A percentile compares a stretch with the other conserved stretches of the same genome.
These are phyloP conservation scores for Drosophila meridiana DNA, from an alignment of 2,888 invertebrate species.

Conservation along the genomic window DNA sequence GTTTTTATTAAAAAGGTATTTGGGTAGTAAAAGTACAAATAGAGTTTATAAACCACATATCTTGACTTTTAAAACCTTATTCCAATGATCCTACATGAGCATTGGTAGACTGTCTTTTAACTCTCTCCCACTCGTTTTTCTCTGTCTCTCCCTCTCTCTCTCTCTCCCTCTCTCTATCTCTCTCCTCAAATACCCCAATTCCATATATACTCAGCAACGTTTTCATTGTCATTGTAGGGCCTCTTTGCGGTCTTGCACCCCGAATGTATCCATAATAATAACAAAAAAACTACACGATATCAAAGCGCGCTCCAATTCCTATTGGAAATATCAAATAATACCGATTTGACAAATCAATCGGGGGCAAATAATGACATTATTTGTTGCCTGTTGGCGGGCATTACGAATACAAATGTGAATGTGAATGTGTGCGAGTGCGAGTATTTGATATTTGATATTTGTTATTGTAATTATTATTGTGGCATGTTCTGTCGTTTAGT, in stretches of 20 bases:
- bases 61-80: no score
- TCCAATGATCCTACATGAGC: no score
- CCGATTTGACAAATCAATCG: constrained; percentile 80
- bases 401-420: constrained; percentile 4
- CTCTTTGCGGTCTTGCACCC: constrained; percentile 5
- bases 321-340: constrained; percentile 56
- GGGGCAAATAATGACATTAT: constrained; percentile 71
- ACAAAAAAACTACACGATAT: constrained; percentile 14
- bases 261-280: background rate
- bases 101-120: background rate
- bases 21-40: no score
- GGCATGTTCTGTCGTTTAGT: constrained; percentile 58
- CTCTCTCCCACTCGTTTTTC: background rate
- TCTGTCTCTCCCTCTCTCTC: no score
- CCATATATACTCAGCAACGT: background rate
- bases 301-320: constrained; percentile 30
- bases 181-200: background rate
- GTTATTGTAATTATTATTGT: constrained; percentile 60
- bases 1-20: no score
- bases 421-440: constrained; percentile 11
- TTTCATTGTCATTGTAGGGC: constrained; percentile 17
- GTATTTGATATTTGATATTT: constrained; percentile 45
- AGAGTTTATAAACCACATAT: no score
- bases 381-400: constrained; percentile 21
- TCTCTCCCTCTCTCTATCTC: background rate